Evolutionary conservation across 1,140 invertebrate species (phyloP).

Genomic region (Drosophila quadrilineata): DNA sequence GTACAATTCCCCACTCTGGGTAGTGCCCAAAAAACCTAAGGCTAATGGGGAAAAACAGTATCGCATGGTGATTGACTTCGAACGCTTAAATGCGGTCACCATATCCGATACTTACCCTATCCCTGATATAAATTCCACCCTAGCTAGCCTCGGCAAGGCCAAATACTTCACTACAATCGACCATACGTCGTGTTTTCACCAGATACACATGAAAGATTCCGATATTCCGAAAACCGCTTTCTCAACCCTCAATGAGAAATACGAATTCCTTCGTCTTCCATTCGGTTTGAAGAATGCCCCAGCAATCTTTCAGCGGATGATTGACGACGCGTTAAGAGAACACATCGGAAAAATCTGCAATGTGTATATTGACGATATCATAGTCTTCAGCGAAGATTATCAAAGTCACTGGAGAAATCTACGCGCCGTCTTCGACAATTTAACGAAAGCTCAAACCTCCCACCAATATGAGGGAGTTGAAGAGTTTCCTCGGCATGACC

Average conservation of each 20-base stretch:
- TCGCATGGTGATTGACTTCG: constrained; percentile 78
- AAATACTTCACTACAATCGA: neutral
- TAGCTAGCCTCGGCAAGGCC: constrained; percentile 49
- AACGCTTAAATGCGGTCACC: constrained; percentile 74
- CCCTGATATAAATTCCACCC: constrained; percentile 80
- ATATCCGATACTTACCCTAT: constrained; percentile 82
- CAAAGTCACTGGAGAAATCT: too few species aligned
- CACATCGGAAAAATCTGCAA: neutral
- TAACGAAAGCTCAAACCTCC: too few species aligned
- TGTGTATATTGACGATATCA: constrained; percentile 1
- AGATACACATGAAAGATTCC: constrained; percentile 72
- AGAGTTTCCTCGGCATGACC: too few species aligned
- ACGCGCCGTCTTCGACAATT: too few species aligned
- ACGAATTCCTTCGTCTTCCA: constrained; percentile 3
- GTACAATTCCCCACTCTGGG: constrained; percentile 2
- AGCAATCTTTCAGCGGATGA: constrained; percentile 46
- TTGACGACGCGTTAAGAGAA: neutral
- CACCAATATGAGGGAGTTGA: too few species aligned
- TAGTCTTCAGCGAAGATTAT: neutral
- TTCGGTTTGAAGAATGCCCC: constrained; percentile 1
- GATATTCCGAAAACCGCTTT: too few species aligned
- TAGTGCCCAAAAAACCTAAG: constrained; percentile 39
- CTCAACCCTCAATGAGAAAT: constrained; percentile 1
- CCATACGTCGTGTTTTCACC: neutral
- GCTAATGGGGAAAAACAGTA: constrained; percentile 47